Percentiles rank a stretch among this genome's conserved stretches.
These are phyloP conservation scores for Escarpia spicata DNA, from an alignment of 2,888 invertebrate species.

Conservation along the genomic window DNA sequence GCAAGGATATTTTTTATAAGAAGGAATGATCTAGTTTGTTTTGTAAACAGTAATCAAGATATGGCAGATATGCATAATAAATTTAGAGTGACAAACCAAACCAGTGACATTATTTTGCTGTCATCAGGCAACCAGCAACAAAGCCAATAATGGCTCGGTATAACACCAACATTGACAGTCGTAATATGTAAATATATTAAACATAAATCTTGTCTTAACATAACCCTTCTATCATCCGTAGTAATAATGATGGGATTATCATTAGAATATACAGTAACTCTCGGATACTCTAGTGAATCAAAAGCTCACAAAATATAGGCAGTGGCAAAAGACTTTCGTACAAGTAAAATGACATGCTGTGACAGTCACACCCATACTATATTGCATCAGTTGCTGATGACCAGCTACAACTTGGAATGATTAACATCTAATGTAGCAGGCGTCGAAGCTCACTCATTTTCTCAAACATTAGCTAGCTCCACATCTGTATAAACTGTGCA, in stretches of 20 bases:
- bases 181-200: conserved; percentile 6
- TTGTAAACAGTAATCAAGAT: neutral
- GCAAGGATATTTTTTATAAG: neutral
- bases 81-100: neutral
- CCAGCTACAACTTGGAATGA: neutral
- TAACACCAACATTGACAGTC: neutral
- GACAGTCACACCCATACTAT: neutral
- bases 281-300: neutral
- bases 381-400: neutral
- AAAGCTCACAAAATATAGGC: conserved; percentile 2
- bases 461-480: neutral
- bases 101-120: neutral
- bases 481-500: neutral
- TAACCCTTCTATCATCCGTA: neutral
- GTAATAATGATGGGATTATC: neutral
- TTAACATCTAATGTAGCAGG: neutral
- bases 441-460: neutral
- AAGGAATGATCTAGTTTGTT: neutral
- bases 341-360: neutral
- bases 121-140: neutral
- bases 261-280: neutral
- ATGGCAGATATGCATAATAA: neutral
- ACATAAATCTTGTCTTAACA: conserved; percentile 5
- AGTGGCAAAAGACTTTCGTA: conserved; percentile 9
- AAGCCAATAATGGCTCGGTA: neutral